phyloP scores from a whole-genome alignment of 2,113 vertebrate species.

The Actenoides lindsayi region DNA sequence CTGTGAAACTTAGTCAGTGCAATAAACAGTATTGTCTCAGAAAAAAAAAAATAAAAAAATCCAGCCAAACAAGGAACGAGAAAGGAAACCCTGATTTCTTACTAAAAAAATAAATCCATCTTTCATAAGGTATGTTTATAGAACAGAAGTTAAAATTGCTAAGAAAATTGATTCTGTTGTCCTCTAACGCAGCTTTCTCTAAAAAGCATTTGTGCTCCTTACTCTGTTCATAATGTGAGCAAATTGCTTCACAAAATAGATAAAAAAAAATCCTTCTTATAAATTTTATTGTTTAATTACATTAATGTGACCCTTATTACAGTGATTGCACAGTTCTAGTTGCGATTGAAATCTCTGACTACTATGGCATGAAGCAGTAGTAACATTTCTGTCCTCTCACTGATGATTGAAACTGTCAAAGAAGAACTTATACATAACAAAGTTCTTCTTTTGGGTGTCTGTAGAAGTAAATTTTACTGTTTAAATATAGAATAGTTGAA shows the following conservation, averaged over 20 bases:
- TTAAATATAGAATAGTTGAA: background rate
- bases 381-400: background rate
- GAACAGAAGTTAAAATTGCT: background rate
- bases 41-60: background rate
- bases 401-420: background rate
- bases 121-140: background rate
- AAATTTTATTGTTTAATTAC: background rate
- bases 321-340: background rate
- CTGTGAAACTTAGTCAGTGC: accelerated
- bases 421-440: background rate
- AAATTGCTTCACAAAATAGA: background rate
- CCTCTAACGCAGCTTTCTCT: background rate
- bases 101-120: background rate
- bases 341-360: background rate
- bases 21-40: background rate
- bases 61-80: accelerated
- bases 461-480: background rate
- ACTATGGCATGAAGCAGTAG: background rate
- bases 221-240: background rate
- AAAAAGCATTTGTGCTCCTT: background rate
- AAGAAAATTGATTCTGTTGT: background rate
- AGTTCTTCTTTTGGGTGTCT: background rate
- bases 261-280: background rate
- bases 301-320: background rate
- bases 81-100: background rate